Evolutionary conservation across 2,888 invertebrate genomes (phyloP).

Genomic region (Abrostola tripartita): DNA sequence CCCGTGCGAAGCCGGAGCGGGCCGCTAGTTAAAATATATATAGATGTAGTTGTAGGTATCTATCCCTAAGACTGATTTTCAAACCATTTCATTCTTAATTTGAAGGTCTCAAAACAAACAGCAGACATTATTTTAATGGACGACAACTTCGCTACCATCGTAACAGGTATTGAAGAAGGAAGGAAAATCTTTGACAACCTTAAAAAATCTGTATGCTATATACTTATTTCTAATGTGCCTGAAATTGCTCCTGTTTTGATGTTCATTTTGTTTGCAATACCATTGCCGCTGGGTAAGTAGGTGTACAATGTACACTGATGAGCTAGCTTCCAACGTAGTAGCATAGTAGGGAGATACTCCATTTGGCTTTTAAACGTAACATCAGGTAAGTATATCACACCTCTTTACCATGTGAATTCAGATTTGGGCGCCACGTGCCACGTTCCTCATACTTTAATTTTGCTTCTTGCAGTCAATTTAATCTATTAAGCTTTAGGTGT

Average conservation of each 20-base stretch:
- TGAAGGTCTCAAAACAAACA: conserved; percentile 93
- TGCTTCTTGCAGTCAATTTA: too few species aligned
- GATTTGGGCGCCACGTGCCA: too few species aligned
- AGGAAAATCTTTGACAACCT: conserved; percentile 94
- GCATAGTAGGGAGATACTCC: background rate
- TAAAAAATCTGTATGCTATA: conserved; percentile 95
- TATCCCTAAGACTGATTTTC: too few species aligned
- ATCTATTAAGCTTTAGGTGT: too few species aligned
- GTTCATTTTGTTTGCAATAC: conserved; percentile 92
- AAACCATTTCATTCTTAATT: background rate
- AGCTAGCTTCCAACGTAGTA: background rate
- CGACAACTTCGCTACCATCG: conserved; percentile 96
- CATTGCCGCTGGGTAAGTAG: conserved; percentile 89
- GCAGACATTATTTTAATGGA: conserved; percentile 96
- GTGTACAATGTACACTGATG: too few species aligned
- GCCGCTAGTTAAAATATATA: background rate
- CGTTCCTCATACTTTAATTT: too few species aligned
- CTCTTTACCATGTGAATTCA: too few species aligned
- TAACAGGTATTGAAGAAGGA: conserved; percentile 95
- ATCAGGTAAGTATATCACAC: too few species aligned
- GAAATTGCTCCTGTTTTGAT: conserved; percentile 94
- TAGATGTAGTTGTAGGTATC: background rate
- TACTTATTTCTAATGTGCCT: conserved; percentile 94
- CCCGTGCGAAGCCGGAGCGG: too few species aligned
- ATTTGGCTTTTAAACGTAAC: too few species aligned